These are phyloP conservation scores for Sylvia atricapilla DNA, from an alignment of 2,113 vertebrate genomes.

Conservation along the genomic window DNA sequence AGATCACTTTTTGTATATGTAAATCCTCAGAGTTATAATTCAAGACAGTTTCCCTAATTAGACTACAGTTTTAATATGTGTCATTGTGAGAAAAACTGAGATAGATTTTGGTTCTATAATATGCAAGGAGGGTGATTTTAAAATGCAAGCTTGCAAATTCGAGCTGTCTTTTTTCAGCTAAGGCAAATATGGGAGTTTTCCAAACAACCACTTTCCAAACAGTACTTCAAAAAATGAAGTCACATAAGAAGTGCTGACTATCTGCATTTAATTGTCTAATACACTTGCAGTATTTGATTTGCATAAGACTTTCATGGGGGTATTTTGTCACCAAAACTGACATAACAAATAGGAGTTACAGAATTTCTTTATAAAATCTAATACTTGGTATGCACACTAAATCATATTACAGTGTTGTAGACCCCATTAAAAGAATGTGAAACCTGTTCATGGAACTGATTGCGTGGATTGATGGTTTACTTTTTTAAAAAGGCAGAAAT, in stretches of 20 bases:
- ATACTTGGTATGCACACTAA: not conserved
- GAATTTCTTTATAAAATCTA: not conserved
- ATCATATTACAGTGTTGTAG: not conserved
- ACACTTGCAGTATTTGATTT: not conserved
- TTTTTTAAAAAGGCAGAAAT: not conserved
- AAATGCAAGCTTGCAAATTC: not conserved
- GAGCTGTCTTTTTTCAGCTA: not conserved
- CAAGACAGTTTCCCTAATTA: not conserved
- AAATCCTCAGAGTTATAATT: not conserved
- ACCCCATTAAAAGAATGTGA: not conserved
- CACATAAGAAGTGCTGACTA: not conserved
- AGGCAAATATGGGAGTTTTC: not conserved
- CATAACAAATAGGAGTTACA: not conserved
- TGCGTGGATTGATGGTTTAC: not conserved
- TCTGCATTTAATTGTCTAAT: not conserved
- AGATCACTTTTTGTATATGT: not conserved
- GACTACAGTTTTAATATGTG: not conserved
- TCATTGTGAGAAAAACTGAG: not conserved
- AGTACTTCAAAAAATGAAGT: not conserved
- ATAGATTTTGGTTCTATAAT: not conserved
- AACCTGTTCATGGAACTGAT: rapidly evolving
- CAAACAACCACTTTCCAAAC: not conserved
- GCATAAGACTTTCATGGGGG: not conserved
- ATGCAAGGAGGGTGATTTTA: not conserved
- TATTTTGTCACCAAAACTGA: not conserved